Evolutionary conservation across 2,113 vertebrate genomes (phyloP).

Genomic region (Scatophagus argus): DNA sequence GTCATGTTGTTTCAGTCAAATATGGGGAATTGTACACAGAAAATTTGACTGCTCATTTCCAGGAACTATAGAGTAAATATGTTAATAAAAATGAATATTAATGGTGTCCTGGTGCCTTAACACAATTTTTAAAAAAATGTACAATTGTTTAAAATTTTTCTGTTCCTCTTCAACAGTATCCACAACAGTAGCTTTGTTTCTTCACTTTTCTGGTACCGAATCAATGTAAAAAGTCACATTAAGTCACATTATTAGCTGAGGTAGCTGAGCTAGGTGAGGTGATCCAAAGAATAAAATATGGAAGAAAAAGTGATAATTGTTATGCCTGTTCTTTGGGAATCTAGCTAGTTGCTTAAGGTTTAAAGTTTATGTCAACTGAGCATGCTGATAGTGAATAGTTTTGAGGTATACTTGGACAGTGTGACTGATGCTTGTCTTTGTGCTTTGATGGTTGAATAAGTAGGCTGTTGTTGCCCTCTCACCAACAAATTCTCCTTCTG

Average conservation of each 20-base stretch:
- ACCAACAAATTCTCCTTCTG: background rate
- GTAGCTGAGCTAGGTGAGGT: no score
- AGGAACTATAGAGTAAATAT: background rate
- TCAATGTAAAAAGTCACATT: background rate
- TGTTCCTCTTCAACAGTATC: background rate
- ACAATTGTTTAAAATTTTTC: background rate
- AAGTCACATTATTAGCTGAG: background rate
- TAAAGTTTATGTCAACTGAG: background rate
- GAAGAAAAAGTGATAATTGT: background rate
- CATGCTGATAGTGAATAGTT: background rate
- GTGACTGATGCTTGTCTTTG: background rate
- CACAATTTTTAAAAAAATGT: background rate
- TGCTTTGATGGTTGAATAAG: background rate
- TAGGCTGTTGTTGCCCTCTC: background rate
- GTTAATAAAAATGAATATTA: background rate
- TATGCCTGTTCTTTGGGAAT: background rate
- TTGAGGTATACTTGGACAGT: background rate
- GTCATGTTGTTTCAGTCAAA: background rate
- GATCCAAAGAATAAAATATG: background rate
- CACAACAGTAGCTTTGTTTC: background rate
- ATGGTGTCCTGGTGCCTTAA: background rate
- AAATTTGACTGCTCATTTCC: background rate
- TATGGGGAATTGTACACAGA: background rate
- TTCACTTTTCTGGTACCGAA: background rate
- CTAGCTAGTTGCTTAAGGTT: background rate